Evolutionary conservation across 2,113 vertebrate genomes (phyloP).

Genomic region (Octodon degus): DNA sequence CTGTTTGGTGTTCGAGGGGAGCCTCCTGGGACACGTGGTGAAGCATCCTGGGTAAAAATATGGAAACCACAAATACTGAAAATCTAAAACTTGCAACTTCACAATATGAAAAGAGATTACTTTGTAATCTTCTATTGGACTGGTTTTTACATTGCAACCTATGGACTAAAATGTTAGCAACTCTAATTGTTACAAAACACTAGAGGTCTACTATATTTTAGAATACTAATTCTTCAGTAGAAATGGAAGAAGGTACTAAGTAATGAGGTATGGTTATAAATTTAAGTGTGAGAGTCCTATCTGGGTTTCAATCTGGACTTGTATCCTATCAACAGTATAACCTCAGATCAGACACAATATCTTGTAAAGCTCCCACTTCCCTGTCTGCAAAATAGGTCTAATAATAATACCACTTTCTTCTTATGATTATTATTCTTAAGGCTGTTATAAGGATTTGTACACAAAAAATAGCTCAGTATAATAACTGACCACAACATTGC

Average conservation of each 20-base stretch:
- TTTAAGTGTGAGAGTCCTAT: background rate
- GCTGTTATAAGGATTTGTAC: background rate
- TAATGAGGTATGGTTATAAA: background rate
- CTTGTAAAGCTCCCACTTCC: background rate
- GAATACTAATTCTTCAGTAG: background rate
- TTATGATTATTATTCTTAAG: background rate
- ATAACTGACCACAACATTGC: background rate
- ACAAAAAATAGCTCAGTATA: background rate
- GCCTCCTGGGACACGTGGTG: slow-evolving; percentile 93
- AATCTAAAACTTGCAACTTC: background rate
- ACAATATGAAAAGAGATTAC: background rate
- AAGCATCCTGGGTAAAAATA: slow-evolving; percentile 88
- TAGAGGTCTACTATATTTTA: background rate
- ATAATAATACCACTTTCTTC: background rate
- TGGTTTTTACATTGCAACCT: background rate
- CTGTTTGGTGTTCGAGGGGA: slow-evolving; percentile 95
- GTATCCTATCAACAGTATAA: background rate
- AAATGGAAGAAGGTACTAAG: background rate
- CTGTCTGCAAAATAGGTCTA: background rate
- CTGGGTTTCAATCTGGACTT: background rate
- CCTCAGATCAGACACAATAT: background rate
- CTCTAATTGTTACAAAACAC: background rate
- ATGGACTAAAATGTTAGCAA: background rate
- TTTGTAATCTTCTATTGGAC: background rate
- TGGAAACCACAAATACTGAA: background rate